phyloP scores from a whole-genome alignment of 1,140 invertebrate genomes.

The Kradibia gibbosae region DNA sequence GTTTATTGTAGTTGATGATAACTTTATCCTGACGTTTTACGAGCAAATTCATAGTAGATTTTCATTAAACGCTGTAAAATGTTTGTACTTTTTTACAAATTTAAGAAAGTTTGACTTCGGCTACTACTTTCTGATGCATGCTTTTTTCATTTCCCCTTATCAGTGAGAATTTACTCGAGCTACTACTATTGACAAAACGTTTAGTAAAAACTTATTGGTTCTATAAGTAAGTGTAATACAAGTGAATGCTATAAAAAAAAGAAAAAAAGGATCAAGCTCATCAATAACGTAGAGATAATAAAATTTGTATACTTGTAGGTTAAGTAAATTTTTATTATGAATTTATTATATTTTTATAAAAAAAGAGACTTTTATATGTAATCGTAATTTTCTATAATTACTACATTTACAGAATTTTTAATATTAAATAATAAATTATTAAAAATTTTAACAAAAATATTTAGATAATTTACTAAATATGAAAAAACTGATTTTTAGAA shows the following conservation, averaged over 20 bases:
- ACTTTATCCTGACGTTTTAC: constrained; percentile 22
- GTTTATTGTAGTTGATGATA: constrained; percentile 9
- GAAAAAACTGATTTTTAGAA: too few species aligned
- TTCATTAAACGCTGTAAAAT: constrained; percentile 30
- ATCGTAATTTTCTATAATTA: too few species aligned
- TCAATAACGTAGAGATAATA: too few species aligned
- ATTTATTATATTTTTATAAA: too few species aligned
- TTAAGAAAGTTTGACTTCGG: constrained; percentile 20
- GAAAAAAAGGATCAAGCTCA: not conserved
- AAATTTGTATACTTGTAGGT: too few species aligned
- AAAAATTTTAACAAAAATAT: too few species aligned
- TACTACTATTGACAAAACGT: not conserved
- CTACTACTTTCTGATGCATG: not conserved
- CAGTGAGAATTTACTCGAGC: not conserved
- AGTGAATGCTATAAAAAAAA: not conserved
- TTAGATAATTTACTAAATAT: too few species aligned
- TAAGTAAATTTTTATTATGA: too few species aligned
- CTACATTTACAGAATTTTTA: too few species aligned
- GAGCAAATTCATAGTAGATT: constrained; percentile 22
- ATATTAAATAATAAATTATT: too few species aligned
- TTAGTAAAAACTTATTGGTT: not conserved
- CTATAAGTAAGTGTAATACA: not conserved
- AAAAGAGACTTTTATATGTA: too few species aligned
- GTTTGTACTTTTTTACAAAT: constrained; percentile 41
- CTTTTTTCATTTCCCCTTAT: not conserved